Evolutionary conservation across 2,113 vertebrate species (phyloP).

Genomic region (human (Homo sapiens)): DNA sequence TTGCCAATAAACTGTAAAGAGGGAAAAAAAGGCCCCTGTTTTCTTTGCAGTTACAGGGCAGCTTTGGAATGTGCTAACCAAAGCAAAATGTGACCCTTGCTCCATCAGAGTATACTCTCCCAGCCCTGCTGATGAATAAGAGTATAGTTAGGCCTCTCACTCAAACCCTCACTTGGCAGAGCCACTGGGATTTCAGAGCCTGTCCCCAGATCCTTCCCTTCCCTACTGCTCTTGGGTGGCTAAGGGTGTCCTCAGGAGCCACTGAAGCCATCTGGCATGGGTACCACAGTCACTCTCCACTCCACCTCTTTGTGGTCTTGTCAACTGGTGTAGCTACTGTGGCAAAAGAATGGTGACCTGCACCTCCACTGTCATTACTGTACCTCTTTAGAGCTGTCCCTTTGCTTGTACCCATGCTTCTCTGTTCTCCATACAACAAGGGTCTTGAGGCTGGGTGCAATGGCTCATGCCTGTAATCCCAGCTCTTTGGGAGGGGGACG

Average conservation of each 20-base stretch:
- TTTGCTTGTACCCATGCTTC: not conserved
- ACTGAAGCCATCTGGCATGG: not conserved
- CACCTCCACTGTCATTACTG: not conserved
- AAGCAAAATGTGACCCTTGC: constrained; percentile 34
- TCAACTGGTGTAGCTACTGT: not conserved
- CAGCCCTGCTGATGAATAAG: not conserved
- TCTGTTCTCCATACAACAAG: not conserved
- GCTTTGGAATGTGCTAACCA: constrained; percentile 47
- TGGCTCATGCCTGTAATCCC: too few species aligned
- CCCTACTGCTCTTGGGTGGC: not conserved
- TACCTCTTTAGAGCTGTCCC: not conserved
- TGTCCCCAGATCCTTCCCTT: not conserved
- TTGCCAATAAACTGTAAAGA: constrained; percentile 66
- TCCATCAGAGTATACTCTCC: not conserved
- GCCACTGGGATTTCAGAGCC: not conserved
- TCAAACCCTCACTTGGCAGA: not conserved
- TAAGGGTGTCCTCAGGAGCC: not conserved
- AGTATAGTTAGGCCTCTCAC: not conserved
- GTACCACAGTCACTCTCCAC: not conserved
- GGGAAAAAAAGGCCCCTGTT: constrained; percentile 59
- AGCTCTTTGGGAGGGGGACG: too few species aligned
- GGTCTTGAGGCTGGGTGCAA: too few species aligned
- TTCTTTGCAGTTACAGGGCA: constrained; percentile 49
- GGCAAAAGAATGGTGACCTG: not conserved
- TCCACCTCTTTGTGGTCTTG: not conserved